These are phyloP conservation scores for Penaeus chinensis DNA, from an alignment of 1,140 invertebrate genomes.

Conservation along the genomic window DNA sequence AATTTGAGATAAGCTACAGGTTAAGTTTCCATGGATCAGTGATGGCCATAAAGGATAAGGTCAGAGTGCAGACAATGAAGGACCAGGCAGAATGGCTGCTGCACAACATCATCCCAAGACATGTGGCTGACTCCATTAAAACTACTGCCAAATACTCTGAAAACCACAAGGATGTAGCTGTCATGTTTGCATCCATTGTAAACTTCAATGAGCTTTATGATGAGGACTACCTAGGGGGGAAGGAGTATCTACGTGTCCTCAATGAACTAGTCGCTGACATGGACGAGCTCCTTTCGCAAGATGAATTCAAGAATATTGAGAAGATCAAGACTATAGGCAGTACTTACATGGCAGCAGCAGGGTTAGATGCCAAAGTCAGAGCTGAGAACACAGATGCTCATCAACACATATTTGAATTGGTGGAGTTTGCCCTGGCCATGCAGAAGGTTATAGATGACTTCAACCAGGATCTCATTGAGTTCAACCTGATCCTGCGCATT, in stretches of 20 bases:
- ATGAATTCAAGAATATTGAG: conserved; percentile 89
- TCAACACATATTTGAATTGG: conserved; percentile 84
- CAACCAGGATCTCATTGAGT: conserved; percentile 87
- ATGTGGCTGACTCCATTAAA: conserved; percentile 92
- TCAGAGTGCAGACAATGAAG: conserved; percentile 86
- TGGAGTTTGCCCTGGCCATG: conserved; percentile 90
- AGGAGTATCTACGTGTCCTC: conserved; percentile 91
- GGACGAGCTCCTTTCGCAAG: conserved; percentile 87
- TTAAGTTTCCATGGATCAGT: conserved; percentile 92
- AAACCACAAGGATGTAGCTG: conserved; percentile 91
- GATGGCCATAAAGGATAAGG: conserved; percentile 87
- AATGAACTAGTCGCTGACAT: conserved; percentile 96
- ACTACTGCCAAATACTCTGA: conserved; percentile 95
- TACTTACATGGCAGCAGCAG: conserved; percentile 97
- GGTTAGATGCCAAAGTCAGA: conserved; percentile 82
- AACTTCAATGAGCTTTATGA: conserved; percentile 98
- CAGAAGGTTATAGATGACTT: conserved; percentile 88
- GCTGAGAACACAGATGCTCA: conserved; percentile 74
- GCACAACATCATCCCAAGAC: conserved; percentile 95
- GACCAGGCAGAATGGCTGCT: conserved; percentile 96
- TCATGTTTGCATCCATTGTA: conserved; percentile 94
- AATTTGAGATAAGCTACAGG: conserved; percentile 94
- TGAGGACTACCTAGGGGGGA: conserved; percentile 91
- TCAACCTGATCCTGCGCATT: conserved; percentile 89
- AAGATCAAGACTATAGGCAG: conserved; percentile 99